These are phyloP conservation scores for Aphodius sticticus DNA, from an alignment of 2,888 invertebrate genomes.

Conservation along the genomic window DNA sequence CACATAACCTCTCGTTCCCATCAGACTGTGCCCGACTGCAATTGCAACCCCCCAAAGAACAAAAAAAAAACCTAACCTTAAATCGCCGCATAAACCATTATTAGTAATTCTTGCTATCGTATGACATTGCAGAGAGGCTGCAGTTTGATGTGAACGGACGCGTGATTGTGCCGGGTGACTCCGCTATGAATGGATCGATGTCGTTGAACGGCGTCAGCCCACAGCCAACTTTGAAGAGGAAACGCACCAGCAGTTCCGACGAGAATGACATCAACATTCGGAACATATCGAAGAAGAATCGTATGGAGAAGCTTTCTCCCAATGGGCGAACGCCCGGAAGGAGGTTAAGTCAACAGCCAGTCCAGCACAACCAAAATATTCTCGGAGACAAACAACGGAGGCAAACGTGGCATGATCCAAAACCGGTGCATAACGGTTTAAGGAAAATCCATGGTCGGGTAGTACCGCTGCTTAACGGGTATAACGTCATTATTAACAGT, in stretches of 20 bases:
- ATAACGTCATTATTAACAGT: background rate
- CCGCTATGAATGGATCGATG: background rate
- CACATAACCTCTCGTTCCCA: slow-evolving; percentile 40
- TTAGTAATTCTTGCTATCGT: slow-evolving; percentile 27
- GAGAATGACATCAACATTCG: slow-evolving; percentile 6
- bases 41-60: background rate
- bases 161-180: slow-evolving; percentile 43
- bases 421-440: too few relatives aligned
- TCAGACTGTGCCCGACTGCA: slow-evolving; percentile 36
- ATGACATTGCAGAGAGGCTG: slow-evolving; percentile 57
- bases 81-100: background rate
- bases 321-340: slow-evolving; percentile 5
- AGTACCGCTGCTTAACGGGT: background rate
- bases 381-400: background rate
- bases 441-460: too few relatives aligned
- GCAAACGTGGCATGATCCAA: too few relatives aligned
- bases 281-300: slow-evolving; percentile 8
- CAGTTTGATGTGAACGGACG: slow-evolving; percentile 59
- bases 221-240: slow-evolving; percentile 1
- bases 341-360: background rate
- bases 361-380: too few relatives aligned
- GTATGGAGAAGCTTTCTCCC: background rate
- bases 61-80: background rate
- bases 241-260: background rate
- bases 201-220: background rate